Conservation (phyloP, 2,113 vertebrate genomes). For the Perca flavescens region DNA sequence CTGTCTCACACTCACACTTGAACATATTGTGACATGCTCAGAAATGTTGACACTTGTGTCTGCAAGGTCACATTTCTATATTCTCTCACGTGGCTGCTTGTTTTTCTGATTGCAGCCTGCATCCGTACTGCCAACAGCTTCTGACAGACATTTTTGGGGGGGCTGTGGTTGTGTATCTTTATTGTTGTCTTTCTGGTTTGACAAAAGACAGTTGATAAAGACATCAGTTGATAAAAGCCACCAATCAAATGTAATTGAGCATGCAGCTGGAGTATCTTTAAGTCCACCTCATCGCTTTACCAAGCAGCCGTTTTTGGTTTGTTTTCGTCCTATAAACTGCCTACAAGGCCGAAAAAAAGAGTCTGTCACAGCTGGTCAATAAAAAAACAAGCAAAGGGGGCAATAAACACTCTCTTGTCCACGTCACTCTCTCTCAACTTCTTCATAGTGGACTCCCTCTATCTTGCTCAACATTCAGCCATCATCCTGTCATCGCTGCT, state of each 20-base stretch:
- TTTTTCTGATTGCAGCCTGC: constrained; percentile 34
- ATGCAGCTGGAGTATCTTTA: background rate
- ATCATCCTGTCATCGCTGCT: constrained; percentile 68
- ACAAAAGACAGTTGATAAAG: no score
- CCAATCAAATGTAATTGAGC: background rate
- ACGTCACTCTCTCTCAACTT: constrained; percentile 29
- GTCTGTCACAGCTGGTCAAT: constrained; percentile 1
- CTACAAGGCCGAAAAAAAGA: background rate
- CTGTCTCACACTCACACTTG: constrained; percentile 67
- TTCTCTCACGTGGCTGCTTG: constrained; percentile 46
- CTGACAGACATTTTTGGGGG: background rate
- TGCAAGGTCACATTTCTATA: constrained; percentile 73
- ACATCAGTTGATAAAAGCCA: background rate
- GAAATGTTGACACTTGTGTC: constrained; percentile 67
- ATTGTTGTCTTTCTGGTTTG: background rate
- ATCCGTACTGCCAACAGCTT: background rate
- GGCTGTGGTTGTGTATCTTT: background rate
- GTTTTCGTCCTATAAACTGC: background rate
- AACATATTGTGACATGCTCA: constrained; percentile 68
- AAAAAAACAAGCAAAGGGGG: constrained; percentile 14
- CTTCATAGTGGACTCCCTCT: constrained; percentile 50
- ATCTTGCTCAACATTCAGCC: constrained; percentile 56
- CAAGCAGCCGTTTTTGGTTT: background rate
- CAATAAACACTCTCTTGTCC: constrained; percentile 14
- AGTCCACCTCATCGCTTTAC: background rate